Percentiles rank a stretch among this genome's conserved stretches.
These are phyloP conservation scores for Bovichtus diacanthus DNA, from an alignment of 2,797 vertebrate species.

Conservation along the genomic window DNA sequence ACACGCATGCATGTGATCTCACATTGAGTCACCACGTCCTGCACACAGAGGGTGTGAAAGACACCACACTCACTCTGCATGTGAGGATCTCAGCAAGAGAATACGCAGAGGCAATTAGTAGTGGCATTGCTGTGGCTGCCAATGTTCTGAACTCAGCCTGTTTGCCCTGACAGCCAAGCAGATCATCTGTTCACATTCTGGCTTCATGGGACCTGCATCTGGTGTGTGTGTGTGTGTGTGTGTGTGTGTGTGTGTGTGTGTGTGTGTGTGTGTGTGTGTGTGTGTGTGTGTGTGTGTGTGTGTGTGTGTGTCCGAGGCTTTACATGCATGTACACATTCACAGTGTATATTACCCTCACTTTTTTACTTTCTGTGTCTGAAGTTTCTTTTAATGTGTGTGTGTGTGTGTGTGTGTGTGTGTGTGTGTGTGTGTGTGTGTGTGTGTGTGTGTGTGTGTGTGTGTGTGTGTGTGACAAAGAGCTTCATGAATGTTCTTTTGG, in stretches of 20 bases:
- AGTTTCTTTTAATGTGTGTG: not conserved
- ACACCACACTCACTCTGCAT: slow-evolving; percentile 52
- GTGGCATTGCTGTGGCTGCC: slow-evolving; percentile 62
- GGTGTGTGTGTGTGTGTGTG: not conserved
- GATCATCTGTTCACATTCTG: slow-evolving; percentile 71
- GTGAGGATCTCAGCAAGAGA: slow-evolving; percentile 40
- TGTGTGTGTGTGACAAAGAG: not conserved
- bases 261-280: slow-evolving; percentile 2
- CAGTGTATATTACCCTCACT: not conserved
- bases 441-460: too few species aligned
- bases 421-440: not conserved
- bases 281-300: too few species aligned
- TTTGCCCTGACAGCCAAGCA: slow-evolving; percentile 67
- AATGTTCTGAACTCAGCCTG: slow-evolving; percentile 63
- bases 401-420: slow-evolving; percentile 1
- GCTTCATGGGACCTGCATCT: slow-evolving; percentile 41
- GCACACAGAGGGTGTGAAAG: slow-evolving; percentile 70
- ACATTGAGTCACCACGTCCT: slow-evolving; percentile 59
- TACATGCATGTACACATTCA: too few species aligned
- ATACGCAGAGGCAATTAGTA: slow-evolving; percentile 70
- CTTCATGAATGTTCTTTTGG: slow-evolving; percentile 29
- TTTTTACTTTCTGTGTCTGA: slow-evolving; percentile 1
- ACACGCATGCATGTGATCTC: slow-evolving; percentile 34
- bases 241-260: slow-evolving; percentile 1
- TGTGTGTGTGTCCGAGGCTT: not conserved